Conservation (phyloP, 2,888 invertebrate species). For the Xanthia icteritia region DNA sequence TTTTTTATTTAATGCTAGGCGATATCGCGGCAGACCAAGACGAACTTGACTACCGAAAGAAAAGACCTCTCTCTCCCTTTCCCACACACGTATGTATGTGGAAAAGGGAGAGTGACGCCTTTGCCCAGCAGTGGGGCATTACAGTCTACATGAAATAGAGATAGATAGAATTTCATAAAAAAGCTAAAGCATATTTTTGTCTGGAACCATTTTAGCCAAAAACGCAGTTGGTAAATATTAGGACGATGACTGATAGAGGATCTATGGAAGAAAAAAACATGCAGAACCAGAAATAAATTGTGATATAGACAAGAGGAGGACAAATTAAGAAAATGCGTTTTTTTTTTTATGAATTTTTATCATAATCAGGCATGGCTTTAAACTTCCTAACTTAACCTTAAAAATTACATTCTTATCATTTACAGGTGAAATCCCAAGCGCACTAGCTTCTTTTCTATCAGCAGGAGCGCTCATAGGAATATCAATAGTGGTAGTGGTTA, state of each 20-base stretch:
- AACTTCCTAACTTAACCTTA: neutral
- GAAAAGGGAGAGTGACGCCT: too few relatives aligned
- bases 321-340: too few relatives aligned
- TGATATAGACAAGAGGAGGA: too few relatives aligned
- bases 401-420: neutral
- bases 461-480: conserved; percentile 95
- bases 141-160: neutral
- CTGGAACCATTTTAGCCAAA: too few relatives aligned
- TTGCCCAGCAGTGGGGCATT: neutral
- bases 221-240: too few relatives aligned
- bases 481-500: conserved; percentile 93
- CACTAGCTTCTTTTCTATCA: conserved; percentile 84
- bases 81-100: too few relatives aligned
- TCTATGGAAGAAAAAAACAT: too few relatives aligned
- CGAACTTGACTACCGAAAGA: neutral
- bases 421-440: conserved; percentile 19
- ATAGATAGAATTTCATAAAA: too few relatives aligned
- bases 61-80: neutral
- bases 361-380: neutral
- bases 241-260: too few relatives aligned
- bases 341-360: neutral
- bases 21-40: neutral
- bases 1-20: neutral
- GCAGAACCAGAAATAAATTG: too few relatives aligned
- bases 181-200: too few relatives aligned